Conservation (phyloP, 2,888 invertebrate species). For the Cactoblastis cactorum region DNA sequence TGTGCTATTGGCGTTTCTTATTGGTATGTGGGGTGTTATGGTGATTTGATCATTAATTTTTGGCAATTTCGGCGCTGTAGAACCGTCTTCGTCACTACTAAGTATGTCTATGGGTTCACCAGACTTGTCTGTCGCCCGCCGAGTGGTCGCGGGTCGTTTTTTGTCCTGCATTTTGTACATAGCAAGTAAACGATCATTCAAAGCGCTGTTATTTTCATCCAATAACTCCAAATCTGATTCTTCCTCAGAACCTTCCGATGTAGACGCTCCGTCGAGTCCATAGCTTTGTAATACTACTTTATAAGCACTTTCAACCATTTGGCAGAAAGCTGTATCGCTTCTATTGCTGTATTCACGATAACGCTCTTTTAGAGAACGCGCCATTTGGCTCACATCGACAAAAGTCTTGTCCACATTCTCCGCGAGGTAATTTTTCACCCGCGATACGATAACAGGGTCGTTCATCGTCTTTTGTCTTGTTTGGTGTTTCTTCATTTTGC, state of each 20-base stretch:
- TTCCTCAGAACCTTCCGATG: slow-evolving; percentile 80
- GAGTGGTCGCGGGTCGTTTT: slow-evolving; percentile 58
- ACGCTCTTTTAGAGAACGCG: slow-evolving; percentile 86
- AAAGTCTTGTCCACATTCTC: slow-evolving; percentile 89
- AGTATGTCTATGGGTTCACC: slow-evolving; percentile 71
- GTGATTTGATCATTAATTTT: slow-evolving; percentile 74
- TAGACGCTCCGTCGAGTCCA: slow-evolving; percentile 80
- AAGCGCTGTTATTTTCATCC: slow-evolving; percentile 89
- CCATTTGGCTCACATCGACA: slow-evolving; percentile 91
- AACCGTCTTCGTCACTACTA: slow-evolving; percentile 65
- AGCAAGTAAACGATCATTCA: slow-evolving; percentile 76
- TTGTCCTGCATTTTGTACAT: slow-evolving; percentile 76
- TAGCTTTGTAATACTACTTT: slow-evolving; percentile 85
- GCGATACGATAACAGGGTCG: slow-evolving; percentile 80
- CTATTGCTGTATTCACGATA: slow-evolving; percentile 88
- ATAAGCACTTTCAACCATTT: slow-evolving; percentile 87
- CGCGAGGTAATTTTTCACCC: slow-evolving; percentile 87
- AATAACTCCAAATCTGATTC: slow-evolving; percentile 86
- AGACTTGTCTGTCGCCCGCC: slow-evolving; percentile 58
- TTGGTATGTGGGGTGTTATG: slow-evolving; percentile 67
- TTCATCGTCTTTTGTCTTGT: slow-evolving; percentile 67
- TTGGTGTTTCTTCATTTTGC: slow-evolving; percentile 73
- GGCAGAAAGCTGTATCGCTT: slow-evolving; percentile 88
- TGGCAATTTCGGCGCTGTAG: slow-evolving; percentile 65
- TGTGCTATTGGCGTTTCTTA: slow-evolving; percentile 45